phyloP scores from a whole-genome alignment of 2,797 vertebrate genomes.

The Cyclura pinguis region DNA sequence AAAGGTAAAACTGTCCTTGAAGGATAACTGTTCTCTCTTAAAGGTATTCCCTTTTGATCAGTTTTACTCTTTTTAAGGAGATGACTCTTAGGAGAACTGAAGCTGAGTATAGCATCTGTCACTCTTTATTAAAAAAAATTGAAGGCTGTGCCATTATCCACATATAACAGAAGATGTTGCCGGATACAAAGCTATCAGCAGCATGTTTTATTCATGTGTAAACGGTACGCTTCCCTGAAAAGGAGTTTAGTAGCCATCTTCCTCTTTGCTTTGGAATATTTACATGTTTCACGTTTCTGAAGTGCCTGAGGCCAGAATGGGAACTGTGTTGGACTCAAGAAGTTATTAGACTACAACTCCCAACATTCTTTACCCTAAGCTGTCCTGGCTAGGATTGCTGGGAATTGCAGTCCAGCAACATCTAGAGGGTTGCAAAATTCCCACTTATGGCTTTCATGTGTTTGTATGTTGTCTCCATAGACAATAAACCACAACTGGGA shows the following conservation, averaged over 20 bases:
- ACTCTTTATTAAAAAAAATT: constrained; percentile 35
- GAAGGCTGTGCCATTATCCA: constrained; percentile 34
- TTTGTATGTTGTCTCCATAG: background rate
- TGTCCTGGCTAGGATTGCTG: too few relatives aligned
- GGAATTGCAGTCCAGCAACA: too few relatives aligned
- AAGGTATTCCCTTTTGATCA: constrained; percentile 3
- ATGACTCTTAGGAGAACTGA: constrained; percentile 11
- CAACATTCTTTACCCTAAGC: too few relatives aligned
- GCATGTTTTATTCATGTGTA: constrained; percentile 68
- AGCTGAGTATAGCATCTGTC: constrained; percentile 11
- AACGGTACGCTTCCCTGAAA: constrained; percentile 46
- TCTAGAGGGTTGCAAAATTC: too few relatives aligned
- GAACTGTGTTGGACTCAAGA: background rate
- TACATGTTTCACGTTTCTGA: constrained; percentile 62
- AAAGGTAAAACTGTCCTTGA: constrained; percentile 29
- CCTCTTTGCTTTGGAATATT: constrained; percentile 54
- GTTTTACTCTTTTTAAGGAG: background rate
- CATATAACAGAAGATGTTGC: constrained; percentile 50
- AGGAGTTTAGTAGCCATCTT: constrained; percentile 54
- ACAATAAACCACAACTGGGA: background rate
- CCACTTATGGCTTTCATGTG: too few relatives aligned
- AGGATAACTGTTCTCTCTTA: background rate
- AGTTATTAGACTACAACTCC: too few relatives aligned
- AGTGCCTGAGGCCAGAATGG: constrained; percentile 53
- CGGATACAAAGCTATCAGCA: constrained; percentile 49